Evolutionary conservation across 1,140 invertebrate species (phyloP).

Genomic region (Dendroctonus ponderosae): DNA sequence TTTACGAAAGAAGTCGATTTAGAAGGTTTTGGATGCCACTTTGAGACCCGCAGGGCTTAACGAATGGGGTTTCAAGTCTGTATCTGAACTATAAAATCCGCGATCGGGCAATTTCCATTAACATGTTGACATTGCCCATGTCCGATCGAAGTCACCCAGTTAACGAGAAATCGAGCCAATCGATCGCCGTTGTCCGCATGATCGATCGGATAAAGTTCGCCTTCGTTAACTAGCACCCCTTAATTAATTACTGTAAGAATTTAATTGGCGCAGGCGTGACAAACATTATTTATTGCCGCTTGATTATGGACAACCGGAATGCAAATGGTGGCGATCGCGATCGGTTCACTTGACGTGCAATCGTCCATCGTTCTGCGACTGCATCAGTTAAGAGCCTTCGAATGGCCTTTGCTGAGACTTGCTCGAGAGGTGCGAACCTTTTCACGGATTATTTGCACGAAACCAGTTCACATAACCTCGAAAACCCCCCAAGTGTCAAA

Average conservation of each 20-base stretch:
- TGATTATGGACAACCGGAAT: no score
- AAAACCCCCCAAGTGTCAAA: no score
- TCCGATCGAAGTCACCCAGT: background rate
- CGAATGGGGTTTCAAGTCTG: background rate
- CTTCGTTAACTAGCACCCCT: constrained; percentile 23
- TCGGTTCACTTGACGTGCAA: background rate
- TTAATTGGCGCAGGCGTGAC: constrained; percentile 36
- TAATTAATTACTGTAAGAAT: constrained; percentile 34
- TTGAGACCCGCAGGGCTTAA: background rate
- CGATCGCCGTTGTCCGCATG: constrained; percentile 14
- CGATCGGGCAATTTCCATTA: background rate
- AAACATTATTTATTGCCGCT: constrained; percentile 27
- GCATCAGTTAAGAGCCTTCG: no score
- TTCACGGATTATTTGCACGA: no score
- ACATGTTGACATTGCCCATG: no score
- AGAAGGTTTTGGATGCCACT: background rate
- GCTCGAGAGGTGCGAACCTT: no score
- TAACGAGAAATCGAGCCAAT: constrained; percentile 32
- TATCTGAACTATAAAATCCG: background rate
- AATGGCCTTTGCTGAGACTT: no score
- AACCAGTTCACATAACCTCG: no score
- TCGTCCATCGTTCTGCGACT: background rate
- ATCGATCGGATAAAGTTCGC: constrained; percentile 25
- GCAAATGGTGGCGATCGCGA: background rate
- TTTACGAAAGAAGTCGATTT: no score